These are phyloP conservation scores for Phorcus lineatus DNA, from an alignment of 2,888 invertebrate genomes.

Conservation along the genomic window DNA sequence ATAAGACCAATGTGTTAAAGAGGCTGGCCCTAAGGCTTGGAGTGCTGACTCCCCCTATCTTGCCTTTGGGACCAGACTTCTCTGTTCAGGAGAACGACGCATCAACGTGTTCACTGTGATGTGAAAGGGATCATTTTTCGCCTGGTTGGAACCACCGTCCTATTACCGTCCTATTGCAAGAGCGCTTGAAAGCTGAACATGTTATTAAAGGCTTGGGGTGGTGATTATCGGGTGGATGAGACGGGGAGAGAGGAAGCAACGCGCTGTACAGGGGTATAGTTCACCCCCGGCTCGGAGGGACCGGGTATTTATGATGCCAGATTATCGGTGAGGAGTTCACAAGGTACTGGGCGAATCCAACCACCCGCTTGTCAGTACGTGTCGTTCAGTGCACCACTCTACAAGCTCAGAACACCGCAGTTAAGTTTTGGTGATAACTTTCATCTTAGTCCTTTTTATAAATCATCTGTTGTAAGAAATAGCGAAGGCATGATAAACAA, in stretches of 20 bases:
- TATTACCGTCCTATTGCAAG: constrained; percentile 6
- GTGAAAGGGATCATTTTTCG: constrained; percentile 25
- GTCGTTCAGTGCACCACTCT: background rate
- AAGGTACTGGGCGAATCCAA: background rate
- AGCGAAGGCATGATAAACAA: too few species aligned
- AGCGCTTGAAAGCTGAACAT: constrained; percentile 18
- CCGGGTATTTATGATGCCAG: background rate
- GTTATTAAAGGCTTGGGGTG: constrained; percentile 11
- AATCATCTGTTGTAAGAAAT: too few species aligned
- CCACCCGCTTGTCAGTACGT: background rate
- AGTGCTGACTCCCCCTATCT: background rate
- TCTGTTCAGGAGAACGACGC: background rate
- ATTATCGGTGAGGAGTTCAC: constrained; percentile 11
- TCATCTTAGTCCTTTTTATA: too few species aligned
- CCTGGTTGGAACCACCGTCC: constrained; percentile 7
- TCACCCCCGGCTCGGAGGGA: background rate
- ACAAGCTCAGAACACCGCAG: background rate
- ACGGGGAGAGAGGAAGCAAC: background rate
- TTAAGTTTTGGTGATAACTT: too few species aligned
- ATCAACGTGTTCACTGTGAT: constrained; percentile 23
- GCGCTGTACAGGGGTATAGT: background rate
- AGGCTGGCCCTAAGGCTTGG: background rate
- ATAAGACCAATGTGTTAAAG: constrained; percentile 10
- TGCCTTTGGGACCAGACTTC: background rate
- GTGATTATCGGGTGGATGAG: constrained; percentile 8